Conservation (phyloP, 2,797 vertebrate genomes). For the Premnoplex brunnescens region DNA sequence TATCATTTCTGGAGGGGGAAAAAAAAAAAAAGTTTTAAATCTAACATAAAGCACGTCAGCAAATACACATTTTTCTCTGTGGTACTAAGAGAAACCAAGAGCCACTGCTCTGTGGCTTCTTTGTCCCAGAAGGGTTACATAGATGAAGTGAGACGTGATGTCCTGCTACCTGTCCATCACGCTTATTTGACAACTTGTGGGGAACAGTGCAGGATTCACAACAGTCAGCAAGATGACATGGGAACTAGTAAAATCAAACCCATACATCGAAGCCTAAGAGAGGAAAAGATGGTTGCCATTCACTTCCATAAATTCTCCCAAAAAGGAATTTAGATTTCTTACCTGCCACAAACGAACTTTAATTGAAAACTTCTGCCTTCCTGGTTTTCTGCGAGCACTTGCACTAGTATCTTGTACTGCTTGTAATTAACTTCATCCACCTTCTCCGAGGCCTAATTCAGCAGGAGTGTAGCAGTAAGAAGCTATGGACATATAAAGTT, state of each 20-base stretch:
- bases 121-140: background rate
- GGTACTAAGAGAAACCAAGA: background rate
- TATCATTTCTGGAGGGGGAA: background rate
- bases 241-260: background rate
- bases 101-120: background rate
- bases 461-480: background rate
- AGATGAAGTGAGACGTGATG: background rate
- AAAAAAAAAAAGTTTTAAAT: background rate
- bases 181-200: background rate
- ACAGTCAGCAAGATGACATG: rapidly evolving
- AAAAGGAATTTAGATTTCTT: background rate
- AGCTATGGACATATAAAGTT: background rate
- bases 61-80: background rate
- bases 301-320: background rate
- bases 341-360: background rate
- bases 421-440: background rate
- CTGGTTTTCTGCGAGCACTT: background rate
- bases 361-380: background rate
- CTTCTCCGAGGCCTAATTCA: background rate
- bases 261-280: background rate
- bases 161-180: background rate
- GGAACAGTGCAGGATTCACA: background rate
- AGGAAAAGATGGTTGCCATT: background rate
- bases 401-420: background rate
- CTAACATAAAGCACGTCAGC: background rate